A percentile compares a stretch with the other conserved stretches of the same genome.
Evolutionary conservation across 2,113 vertebrate genomes (phyloP).

Genomic region (Pteruthius melanotis): DNA sequence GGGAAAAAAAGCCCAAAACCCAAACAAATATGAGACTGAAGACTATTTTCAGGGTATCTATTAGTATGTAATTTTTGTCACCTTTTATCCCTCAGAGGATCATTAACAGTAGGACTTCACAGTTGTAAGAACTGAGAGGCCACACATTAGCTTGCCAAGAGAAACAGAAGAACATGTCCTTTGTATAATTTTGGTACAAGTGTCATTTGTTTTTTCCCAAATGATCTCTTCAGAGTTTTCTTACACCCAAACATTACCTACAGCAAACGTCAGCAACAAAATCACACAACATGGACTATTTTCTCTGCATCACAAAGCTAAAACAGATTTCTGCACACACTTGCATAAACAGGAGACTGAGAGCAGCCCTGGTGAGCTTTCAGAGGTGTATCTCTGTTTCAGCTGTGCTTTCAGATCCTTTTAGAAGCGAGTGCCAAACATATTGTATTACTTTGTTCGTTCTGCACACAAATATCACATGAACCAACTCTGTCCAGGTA

Average conservation of each 20-base stretch:
- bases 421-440: not conserved
- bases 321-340: not conserved
- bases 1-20: not conserved
- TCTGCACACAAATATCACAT: not conserved
- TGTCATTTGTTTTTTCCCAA: not conserved
- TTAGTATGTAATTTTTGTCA: not conserved
- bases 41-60: not conserved
- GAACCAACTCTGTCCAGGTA: not conserved
- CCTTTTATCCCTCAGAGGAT: not conserved
- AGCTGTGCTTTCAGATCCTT: not conserved
- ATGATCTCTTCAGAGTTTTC: not conserved
- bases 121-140: not conserved
- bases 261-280: not conserved
- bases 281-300: not conserved
- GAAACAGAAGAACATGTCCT: not conserved
- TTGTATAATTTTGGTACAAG: not conserved
- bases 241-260: not conserved
- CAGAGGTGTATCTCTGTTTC: not conserved
- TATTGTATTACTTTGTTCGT: not conserved
- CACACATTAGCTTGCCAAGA: not conserved
- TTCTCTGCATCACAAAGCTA: not conserved
- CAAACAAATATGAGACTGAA: not conserved
- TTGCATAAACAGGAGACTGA: not conserved
- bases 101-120: constrained; percentile 9
- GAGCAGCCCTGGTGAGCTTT: not conserved